Evolutionary conservation across 2,888 invertebrate species (phyloP), one percentile per base, ranked within the genome.

Genomic region (Argyra leucocephala): DNA sequence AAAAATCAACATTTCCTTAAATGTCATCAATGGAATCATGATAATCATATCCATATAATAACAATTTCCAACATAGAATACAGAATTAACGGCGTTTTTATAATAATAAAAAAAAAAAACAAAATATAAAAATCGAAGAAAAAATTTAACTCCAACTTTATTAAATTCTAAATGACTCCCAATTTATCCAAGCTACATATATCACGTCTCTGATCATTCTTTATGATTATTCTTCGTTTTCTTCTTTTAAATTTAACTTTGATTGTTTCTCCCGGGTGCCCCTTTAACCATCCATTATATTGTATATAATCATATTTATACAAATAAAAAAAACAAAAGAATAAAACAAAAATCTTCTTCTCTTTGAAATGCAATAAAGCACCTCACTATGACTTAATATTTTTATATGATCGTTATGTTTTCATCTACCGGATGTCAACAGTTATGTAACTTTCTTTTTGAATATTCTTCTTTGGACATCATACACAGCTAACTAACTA

Each of bases 361-460:
- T 48, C n/a, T 48, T 48, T 18, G 48, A 48, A 48, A 48, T 48
- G 48, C 48, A 48, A 48, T 48, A 48, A 48, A 18, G 48, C 48
- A 48, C 48, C n/a, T n/a, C 48, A 48, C 18, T 3, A 12, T 48
- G 9, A 10, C 12, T 37, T 37, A 10, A 12, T 37, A 10, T 18
- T 48, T 48, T 48, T 31, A 31, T 6, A 48, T 18, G 48, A 48
- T 48, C 48, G 48, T 48, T 48, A 48, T 48, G 18, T 10, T 5
- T 48, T 48, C 48, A 58, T 58, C 22, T 22, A 58, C 58, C 58
- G 58, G 58, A 58, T 58, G 58, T 22, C 58, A 58, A 58, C 58
- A 58, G 58, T 58, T 58, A 58, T 58, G 58, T 58, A 58, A 58
- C 22, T 23, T 58, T 48, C 48, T 12, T 48, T 48, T 48, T 18